A percentile compares a stretch with the other conserved stretches of the same genome.
phyloP scores from a whole-genome alignment of 1,140 invertebrate species.

The Lepidostoma basale region DNA sequence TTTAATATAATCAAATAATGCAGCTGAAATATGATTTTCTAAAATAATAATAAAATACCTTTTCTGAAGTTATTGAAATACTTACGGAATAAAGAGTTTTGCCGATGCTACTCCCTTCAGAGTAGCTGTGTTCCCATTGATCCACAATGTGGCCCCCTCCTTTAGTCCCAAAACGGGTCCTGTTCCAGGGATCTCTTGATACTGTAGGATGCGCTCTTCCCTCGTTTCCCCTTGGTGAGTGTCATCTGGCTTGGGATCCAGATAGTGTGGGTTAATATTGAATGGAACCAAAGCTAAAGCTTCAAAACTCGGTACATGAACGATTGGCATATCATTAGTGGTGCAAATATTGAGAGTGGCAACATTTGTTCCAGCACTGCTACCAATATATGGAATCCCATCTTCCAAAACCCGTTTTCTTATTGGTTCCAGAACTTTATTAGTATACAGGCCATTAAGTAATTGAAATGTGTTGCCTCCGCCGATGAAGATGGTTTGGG shows the following conservation, averaged over 20 bases:
- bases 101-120: constrained; percentile 68
- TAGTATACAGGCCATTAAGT: constrained; percentile 73
- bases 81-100: constrained; percentile 71
- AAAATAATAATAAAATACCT: neutral
- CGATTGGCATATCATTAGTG: constrained; percentile 88
- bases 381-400: constrained; percentile 77
- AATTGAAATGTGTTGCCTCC: constrained; percentile 80
- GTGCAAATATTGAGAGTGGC: constrained; percentile 78
- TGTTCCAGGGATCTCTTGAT: constrained; percentile 63
- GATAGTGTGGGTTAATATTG: constrained; percentile 87
- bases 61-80: constrained; percentile 34
- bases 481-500: constrained; percentile 78
- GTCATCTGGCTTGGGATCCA: constrained; percentile 67
- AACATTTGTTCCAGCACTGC: constrained; percentile 84
- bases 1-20: too few species aligned
- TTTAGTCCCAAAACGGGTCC: constrained; percentile 71
- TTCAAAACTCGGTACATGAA: constrained; percentile 75
- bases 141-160: constrained; percentile 72
- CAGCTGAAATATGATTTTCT: neutral
- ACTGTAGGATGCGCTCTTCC: constrained; percentile 73
- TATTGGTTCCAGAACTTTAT: constrained; percentile 70
- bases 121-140: constrained; percentile 65
- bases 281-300: constrained; percentile 78
- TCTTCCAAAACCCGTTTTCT: constrained; percentile 66
- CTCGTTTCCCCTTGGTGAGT: constrained; percentile 79